phyloP scores from a whole-genome alignment of 1,140 invertebrate species.

The Pteromalus puparum region DNA sequence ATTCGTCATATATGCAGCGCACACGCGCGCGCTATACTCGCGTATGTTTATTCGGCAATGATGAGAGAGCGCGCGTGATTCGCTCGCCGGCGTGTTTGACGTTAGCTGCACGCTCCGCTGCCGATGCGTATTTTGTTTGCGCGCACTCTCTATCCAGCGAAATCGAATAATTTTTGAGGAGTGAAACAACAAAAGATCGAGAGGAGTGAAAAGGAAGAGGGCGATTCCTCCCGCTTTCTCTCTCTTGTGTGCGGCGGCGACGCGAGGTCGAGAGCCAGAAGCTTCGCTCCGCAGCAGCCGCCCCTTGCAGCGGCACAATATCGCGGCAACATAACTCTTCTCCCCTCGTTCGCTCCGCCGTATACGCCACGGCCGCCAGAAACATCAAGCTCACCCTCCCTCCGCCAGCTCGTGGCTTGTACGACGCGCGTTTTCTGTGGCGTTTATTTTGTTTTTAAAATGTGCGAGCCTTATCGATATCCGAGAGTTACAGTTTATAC shows the following conservation, averaged over 20 bases:
- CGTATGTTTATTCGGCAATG: too few relatives aligned
- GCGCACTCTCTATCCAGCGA: too few relatives aligned
- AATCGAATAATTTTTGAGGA: too few relatives aligned
- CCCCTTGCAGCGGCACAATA: constrained; percentile 56
- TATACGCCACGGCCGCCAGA: background rate
- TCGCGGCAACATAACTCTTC: constrained; percentile 73
- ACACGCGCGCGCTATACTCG: too few relatives aligned
- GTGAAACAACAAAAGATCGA: constrained; percentile 1
- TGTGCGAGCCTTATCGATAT: too few relatives aligned
- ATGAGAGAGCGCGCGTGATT: background rate
- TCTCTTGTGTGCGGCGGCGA: constrained; percentile 58
- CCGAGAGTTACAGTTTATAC: too few relatives aligned
- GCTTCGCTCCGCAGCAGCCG: background rate
- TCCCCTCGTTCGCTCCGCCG: constrained; percentile 50
- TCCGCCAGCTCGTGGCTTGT: constrained; percentile 18
- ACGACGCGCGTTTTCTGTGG: background rate
- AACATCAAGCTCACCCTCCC: constrained; percentile 58
- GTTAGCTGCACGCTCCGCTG: too few relatives aligned
- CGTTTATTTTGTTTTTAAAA: too few relatives aligned
- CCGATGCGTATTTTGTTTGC: too few relatives aligned
- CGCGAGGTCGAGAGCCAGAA: constrained; percentile 53
- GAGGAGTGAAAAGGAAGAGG: background rate
- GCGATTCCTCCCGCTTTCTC: background rate
- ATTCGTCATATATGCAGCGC: constrained; percentile 12
- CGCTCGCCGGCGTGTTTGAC: constrained; percentile 6